Evolutionary conservation across 2,797 vertebrate genomes (phyloP).

Genomic region (Podarcis lilfordi): DNA sequence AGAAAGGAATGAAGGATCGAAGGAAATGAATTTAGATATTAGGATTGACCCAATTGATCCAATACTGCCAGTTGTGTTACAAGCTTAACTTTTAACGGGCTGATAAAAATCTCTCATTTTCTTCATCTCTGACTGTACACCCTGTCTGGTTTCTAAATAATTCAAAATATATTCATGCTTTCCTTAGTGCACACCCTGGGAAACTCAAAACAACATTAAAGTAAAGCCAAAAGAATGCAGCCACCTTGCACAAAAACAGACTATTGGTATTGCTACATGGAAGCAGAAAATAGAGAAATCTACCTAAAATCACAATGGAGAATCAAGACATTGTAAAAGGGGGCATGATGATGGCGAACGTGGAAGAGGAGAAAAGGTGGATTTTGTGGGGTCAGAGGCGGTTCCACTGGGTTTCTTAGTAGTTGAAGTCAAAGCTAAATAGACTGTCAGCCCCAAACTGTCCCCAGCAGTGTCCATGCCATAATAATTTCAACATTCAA

Average conservation of each 20-base stretch:
- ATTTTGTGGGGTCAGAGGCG: background rate
- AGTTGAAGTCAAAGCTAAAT: slow-evolving; percentile 11
- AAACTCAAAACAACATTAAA: slow-evolving; percentile 14
- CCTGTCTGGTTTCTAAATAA: slow-evolving; percentile 54
- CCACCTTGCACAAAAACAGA: slow-evolving; percentile 3
- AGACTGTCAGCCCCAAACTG: slow-evolving; percentile 1
- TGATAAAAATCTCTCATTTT: slow-evolving; percentile 26
- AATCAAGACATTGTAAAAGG: slow-evolving; percentile 27
- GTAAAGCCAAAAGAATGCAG: slow-evolving; percentile 28
- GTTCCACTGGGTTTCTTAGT: background rate
- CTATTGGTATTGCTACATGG: background rate
- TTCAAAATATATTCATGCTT: slow-evolving; percentile 41
- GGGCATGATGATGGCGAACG: fast-evolving
- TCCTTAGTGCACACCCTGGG: slow-evolving; percentile 20
- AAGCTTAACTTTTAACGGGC: background rate
- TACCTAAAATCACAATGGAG: background rate
- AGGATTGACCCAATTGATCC: background rate
- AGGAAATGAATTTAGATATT: slow-evolving; percentile 15
- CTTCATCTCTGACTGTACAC: slow-evolving; percentile 4
- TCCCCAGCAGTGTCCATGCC: background rate
- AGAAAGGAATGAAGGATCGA: too few species aligned
- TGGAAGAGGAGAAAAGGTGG: background rate
- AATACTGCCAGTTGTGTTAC: background rate
- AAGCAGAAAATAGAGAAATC: background rate
- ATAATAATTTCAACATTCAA: background rate